Percentiles rank a stretch among this genome's conserved stretches.
These are phyloP conservation scores for Tetranychus piercei DNA, from an alignment of 2,888 invertebrate genomes.

Conservation along the genomic window DNA sequence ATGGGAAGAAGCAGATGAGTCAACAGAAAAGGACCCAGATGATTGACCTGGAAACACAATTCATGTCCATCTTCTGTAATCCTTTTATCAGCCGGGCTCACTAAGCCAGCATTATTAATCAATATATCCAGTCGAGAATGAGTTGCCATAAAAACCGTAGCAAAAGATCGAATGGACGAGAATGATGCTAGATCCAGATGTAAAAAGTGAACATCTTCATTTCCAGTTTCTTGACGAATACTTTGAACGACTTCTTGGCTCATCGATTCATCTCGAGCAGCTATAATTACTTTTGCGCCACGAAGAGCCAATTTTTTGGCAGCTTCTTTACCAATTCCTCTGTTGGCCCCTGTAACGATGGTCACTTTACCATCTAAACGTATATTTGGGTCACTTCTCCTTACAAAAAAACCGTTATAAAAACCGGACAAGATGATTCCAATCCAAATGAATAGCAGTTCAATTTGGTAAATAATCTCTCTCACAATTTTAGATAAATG, in stretches of 20 bases:
- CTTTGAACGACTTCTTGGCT: conserved; percentile 44
- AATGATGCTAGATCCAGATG: conserved; percentile 36
- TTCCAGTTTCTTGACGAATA: conserved; percentile 30
- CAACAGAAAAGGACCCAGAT: conserved; percentile 15
- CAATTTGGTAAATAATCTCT: not conserved
- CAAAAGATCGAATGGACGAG: conserved; percentile 49
- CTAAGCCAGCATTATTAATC: conserved; percentile 74
- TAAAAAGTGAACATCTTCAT: conserved; percentile 37
- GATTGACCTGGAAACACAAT: conserved; percentile 14
- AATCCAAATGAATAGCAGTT: not conserved
- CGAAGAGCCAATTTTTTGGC: conserved; percentile 27
- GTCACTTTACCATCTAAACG: conserved; percentile 62
- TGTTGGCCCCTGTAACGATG: conserved; percentile 68
- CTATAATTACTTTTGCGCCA: conserved; percentile 59
- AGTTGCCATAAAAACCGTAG: conserved; percentile 53
- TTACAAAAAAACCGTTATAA: not conserved
- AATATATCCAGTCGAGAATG: conserved; percentile 58
- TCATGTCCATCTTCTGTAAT: conserved; percentile 34
- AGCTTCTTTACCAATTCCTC: conserved; percentile 37
- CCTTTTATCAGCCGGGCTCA: conserved; percentile 47
- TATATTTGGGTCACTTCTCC: not conserved
- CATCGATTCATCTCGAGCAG: conserved; percentile 55
- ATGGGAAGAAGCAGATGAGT: conserved; percentile 11
- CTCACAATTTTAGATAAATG: not conserved
- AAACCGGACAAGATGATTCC: not conserved